phyloP scores from a whole-genome alignment of 2,888 invertebrate genomes.

The Phyllotreta striolata region DNA sequence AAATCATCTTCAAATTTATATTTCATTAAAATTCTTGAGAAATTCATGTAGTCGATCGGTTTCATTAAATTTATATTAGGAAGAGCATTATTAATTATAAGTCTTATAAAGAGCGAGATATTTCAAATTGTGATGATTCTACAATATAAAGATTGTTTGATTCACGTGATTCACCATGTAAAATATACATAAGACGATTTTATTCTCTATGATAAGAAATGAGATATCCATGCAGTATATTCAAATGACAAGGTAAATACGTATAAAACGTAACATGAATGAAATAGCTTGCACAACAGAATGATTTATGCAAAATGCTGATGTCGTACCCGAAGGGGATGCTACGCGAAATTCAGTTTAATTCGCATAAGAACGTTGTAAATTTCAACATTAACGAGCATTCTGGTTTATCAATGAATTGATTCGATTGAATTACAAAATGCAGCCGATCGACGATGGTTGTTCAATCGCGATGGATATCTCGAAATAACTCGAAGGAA shows the following conservation, averaged over 20 bases:
- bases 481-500: too few relatives aligned
- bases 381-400: conserved; percentile 5
- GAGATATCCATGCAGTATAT: conserved; percentile 19
- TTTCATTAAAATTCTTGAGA: too few relatives aligned
- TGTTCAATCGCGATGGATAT: too few relatives aligned
- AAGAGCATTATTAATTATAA: too few relatives aligned
- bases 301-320: conserved; percentile 16
- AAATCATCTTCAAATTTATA: too few relatives aligned
- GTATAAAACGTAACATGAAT: conserved; percentile 20
- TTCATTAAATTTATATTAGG: too few relatives aligned
- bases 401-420: not conserved
- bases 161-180: conserved; percentile 9
- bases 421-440: too few relatives aligned
- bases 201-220: conserved; percentile 21
- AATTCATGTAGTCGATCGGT: too few relatives aligned
- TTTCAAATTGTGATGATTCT: too few relatives aligned
- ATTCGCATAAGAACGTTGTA: conserved; percentile 1
- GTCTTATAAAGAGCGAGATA: too few relatives aligned
- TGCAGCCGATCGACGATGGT: too few relatives aligned
- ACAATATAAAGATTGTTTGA: too few relatives aligned
- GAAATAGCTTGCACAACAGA: conserved; percentile 19
- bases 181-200: conserved; percentile 15
- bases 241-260: conserved; percentile 25
- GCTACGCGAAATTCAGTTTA: conserved; percentile 7
- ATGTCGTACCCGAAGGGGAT: conserved; percentile 2